Evolutionary conservation across 1,140 invertebrate genomes (phyloP).

Genomic region (Drosophila repleta): DNA sequence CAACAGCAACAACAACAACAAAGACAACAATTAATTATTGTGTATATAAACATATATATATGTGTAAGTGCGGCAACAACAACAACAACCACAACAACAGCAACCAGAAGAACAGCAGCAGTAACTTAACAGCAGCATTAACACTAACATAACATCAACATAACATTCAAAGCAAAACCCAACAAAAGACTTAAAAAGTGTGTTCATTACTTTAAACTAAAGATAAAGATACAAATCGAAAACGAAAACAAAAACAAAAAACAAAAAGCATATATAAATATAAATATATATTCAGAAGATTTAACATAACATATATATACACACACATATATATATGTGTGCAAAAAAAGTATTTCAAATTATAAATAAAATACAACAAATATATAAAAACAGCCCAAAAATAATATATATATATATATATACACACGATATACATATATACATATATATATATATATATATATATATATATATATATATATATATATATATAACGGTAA

Average conservation of each 20-base stretch:
- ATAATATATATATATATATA: slow-evolving; percentile 10
- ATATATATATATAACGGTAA: slow-evolving; percentile 13
- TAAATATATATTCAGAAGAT: slow-evolving; percentile 35
- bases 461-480: slow-evolving; percentile 11
- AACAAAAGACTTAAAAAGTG: slow-evolving; percentile 75
- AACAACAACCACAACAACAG: slow-evolving; percentile 12
- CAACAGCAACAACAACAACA: slow-evolving; percentile 8
- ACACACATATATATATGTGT: slow-evolving; percentile 17
- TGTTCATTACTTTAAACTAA: slow-evolving; percentile 78
- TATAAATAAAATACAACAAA: slow-evolving; percentile 10
- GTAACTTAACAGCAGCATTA: slow-evolving; percentile 28
- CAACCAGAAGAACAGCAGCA: too few species aligned
- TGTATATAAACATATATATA: slow-evolving; percentile 4
- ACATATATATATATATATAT: slow-evolving; percentile 11
- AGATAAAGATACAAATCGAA: slow-evolving; percentile 34
- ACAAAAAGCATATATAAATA: slow-evolving; percentile 26
- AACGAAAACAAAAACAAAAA: slow-evolving; percentile 35
- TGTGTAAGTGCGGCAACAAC: slow-evolving; percentile 4
- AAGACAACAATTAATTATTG: slow-evolving; percentile 8
- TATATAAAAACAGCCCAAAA: slow-evolving; percentile 19
- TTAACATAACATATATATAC: slow-evolving; percentile 27
- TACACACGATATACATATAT: neutral
- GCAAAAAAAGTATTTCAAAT: slow-evolving; percentile 20
- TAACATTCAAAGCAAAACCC: slow-evolving; percentile 48
- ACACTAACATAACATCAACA: slow-evolving; percentile 34